Percentiles rank a stretch among this genome's conserved stretches.
Evolutionary conservation across 2,797 vertebrate genomes (phyloP).

Genomic region (Catostomus latipinnis): DNA sequence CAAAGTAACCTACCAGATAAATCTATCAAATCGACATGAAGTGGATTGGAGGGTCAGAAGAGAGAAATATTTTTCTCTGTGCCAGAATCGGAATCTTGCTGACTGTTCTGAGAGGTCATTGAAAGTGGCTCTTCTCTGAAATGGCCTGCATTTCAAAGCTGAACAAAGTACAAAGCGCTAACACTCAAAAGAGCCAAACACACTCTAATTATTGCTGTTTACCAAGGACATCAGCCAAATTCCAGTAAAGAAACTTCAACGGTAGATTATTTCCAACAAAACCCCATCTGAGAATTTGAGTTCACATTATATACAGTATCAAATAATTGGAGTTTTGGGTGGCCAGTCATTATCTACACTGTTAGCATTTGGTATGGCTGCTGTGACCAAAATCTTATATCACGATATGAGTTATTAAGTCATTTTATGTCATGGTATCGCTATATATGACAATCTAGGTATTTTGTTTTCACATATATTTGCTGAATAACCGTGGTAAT

Average conservation of each 20-base stretch:
- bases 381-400: not conserved
- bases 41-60: conserved; percentile 32
- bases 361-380: not conserved
- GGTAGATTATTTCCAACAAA: conserved; percentile 9
- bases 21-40: conserved; percentile 54
- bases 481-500: too few species aligned
- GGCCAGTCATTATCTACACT: not conserved
- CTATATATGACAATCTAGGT: too few species aligned
- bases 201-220: conserved; percentile 54
- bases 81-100: conserved; percentile 27
- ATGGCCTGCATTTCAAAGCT: conserved; percentile 52
- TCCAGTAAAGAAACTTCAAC: conserved; percentile 49
- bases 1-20: conserved; percentile 60
- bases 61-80: conserved; percentile 12
- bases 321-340: not conserved
- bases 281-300: not conserved
- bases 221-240: conserved; percentile 40
- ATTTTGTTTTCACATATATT: too few species aligned
- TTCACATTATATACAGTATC: not conserved
- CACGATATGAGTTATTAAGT: not conserved
- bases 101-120: conserved; percentile 46
- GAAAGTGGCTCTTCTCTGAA: conserved; percentile 8
- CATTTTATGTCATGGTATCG: not conserved
- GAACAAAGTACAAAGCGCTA: conserved; percentile 53
- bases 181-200: conserved; percentile 42